phyloP scores from a whole-genome alignment of 2,113 vertebrate genomes.

The Lasiurus cinereus region DNA sequence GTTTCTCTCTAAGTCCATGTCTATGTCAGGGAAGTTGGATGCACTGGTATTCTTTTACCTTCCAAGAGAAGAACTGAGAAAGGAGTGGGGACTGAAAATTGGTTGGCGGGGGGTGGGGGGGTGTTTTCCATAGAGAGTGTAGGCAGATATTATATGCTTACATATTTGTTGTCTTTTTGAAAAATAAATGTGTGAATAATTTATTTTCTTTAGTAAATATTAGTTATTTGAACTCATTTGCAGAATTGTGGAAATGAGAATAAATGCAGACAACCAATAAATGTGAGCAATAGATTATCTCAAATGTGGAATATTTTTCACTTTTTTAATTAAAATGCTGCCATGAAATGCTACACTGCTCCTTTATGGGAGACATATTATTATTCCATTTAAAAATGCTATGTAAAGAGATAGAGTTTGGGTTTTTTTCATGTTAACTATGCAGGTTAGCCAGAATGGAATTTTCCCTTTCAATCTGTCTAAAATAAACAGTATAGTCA shows the following conservation, averaged over 20 bases:
- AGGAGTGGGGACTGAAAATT: background rate
- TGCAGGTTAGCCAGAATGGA: background rate
- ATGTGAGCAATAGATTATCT: background rate
- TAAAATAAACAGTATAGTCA: background rate
- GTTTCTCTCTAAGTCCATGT: background rate
- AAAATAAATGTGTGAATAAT: background rate
- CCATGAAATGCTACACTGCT: background rate
- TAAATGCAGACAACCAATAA: background rate
- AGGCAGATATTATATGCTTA: background rate
- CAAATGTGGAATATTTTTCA: conserved; percentile 24
- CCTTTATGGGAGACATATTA: background rate
- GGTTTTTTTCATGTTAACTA: background rate
- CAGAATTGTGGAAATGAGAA: background rate
- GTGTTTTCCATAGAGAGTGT: background rate
- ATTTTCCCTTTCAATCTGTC: background rate
- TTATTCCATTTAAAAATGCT: background rate
- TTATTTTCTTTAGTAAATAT: background rate
- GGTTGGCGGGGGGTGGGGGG: accelerated
- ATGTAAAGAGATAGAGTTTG: background rate
- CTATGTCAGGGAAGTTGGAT: background rate
- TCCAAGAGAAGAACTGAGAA: background rate
- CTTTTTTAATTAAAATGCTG: conserved; percentile 32
- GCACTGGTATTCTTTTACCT: background rate
- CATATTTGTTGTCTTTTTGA: background rate
- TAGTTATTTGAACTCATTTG: background rate